Conservation (phyloP, 2,113 vertebrate species). For the Rhabdomys dilectus region DNA sequence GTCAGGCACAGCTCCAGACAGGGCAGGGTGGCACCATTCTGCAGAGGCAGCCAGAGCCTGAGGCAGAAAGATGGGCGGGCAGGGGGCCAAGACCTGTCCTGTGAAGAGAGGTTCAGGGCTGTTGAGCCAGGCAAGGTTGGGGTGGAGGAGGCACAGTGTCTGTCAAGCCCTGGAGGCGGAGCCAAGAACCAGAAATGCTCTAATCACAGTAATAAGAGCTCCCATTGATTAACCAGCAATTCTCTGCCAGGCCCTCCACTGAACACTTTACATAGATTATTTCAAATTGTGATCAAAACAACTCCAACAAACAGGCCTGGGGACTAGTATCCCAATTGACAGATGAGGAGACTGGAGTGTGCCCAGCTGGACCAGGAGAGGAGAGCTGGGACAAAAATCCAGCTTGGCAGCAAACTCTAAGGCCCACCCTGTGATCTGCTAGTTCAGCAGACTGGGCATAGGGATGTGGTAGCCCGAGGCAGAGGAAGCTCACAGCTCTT, state of each 20-base stretch:
- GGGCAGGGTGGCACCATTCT: background rate
- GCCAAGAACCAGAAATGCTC: conserved; percentile 62
- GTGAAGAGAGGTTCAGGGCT: conserved; percentile 9
- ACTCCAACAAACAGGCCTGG: conserved; percentile 63
- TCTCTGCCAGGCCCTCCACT: conserved; percentile 66
- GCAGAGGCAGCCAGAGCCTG: background rate
- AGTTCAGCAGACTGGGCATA: background rate
- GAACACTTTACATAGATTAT: conserved; percentile 76
- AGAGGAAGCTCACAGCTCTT: background rate
- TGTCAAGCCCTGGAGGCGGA: background rate
- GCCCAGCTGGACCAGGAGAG: conserved; percentile 69
- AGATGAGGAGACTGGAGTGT: conserved; percentile 73
- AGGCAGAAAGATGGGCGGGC: conserved; percentile 36
- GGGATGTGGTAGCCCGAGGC: background rate
- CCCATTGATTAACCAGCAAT: conserved; percentile 65
- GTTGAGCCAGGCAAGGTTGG: background rate
- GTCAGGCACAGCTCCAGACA: conserved; percentile 31
- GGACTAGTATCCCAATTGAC: conserved; percentile 72
- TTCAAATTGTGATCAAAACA: conserved; percentile 77
- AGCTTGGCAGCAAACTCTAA: background rate
- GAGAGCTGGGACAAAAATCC: conserved; percentile 43
- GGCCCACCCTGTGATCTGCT: conserved; percentile 27
- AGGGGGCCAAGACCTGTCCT: conserved; percentile 44
- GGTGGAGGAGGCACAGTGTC: background rate
- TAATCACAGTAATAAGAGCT: conserved; percentile 74